These are phyloP conservation scores for Ypsolopha sequella DNA, from an alignment of 2,888 invertebrate genomes.

Conservation along the genomic window DNA sequence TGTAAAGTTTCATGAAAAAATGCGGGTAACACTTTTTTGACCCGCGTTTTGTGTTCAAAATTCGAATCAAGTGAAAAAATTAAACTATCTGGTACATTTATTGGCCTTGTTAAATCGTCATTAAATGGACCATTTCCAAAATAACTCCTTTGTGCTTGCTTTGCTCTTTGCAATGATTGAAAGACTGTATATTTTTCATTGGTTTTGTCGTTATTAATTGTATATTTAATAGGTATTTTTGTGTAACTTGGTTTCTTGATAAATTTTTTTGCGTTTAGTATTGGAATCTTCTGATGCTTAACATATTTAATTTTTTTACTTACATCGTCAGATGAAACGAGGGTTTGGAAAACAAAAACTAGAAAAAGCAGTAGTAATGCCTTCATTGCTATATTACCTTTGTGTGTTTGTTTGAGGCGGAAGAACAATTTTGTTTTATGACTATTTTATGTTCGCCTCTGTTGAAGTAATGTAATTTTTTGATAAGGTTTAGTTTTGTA, in stretches of 20 bases:
- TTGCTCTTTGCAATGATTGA: not conserved
- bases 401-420: not conserved
- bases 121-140: not conserved
- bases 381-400: slow-evolving; percentile 21
- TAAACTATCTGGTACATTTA: not conserved
- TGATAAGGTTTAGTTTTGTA: no score
- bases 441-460: not conserved
- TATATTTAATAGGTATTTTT: not conserved
- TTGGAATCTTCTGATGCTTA: slow-evolving; percentile 1
- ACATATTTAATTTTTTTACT: not conserved
- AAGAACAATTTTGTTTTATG: not conserved
- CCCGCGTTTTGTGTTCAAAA: not conserved
- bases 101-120: not conserved
- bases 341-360: slow-evolving; percentile 14
- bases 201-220: not conserved
- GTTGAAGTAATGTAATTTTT: no score
- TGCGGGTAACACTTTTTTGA: not conserved
- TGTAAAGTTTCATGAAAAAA: not conserved
- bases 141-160: not conserved
- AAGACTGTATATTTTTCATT: not conserved
- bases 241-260: not conserved
- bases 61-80: not conserved
- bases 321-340: slow-evolving; percentile 12
- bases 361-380: slow-evolving; percentile 18
- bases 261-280: not conserved